These are phyloP conservation scores for Microplitis demolitor DNA, from an alignment of 1,140 invertebrate genomes.

Conservation along the genomic window DNA sequence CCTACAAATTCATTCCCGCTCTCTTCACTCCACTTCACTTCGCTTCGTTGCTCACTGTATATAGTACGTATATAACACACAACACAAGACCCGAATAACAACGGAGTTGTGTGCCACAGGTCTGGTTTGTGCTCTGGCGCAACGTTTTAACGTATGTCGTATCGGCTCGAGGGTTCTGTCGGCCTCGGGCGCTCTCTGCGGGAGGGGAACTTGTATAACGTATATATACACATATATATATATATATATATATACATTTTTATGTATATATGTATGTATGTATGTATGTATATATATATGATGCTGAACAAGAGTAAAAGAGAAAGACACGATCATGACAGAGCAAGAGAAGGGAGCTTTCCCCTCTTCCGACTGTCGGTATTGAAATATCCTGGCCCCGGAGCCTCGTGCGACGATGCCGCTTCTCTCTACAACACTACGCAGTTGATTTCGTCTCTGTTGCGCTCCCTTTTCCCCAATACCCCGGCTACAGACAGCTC, in stretches of 20 bases:
- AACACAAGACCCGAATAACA: slow-evolving; percentile 4
- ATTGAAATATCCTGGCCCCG: slow-evolving; percentile 54
- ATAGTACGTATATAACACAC: background rate
- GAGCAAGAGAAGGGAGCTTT: slow-evolving; percentile 13
- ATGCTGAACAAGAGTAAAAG: background rate
- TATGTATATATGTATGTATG: too few species aligned
- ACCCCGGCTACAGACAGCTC: slow-evolving; percentile 22
- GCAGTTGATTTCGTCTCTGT: slow-evolving; percentile 31
- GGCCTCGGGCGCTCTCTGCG: slow-evolving; percentile 16
- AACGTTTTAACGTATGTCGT: slow-evolving; percentile 10
- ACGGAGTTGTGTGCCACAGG: slow-evolving; percentile 12
- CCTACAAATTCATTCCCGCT: background rate
- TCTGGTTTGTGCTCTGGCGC: background rate
- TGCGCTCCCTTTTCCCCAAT: slow-evolving; percentile 20
- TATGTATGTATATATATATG: background rate
- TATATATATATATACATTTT: too few species aligned
- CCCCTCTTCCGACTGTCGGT: slow-evolving; percentile 41
- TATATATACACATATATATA: background rate
- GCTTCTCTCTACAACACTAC: slow-evolving; percentile 46
- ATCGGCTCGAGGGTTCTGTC: slow-evolving; percentile 6
- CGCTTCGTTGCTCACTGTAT: background rate
- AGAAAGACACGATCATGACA: background rate
- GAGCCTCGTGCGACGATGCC: slow-evolving; percentile 65
- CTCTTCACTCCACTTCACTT: background rate
- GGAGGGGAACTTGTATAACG: background rate